Evolutionary conservation across 2,888 invertebrate species (phyloP).

Genomic region (Calliopum simillimum): DNA sequence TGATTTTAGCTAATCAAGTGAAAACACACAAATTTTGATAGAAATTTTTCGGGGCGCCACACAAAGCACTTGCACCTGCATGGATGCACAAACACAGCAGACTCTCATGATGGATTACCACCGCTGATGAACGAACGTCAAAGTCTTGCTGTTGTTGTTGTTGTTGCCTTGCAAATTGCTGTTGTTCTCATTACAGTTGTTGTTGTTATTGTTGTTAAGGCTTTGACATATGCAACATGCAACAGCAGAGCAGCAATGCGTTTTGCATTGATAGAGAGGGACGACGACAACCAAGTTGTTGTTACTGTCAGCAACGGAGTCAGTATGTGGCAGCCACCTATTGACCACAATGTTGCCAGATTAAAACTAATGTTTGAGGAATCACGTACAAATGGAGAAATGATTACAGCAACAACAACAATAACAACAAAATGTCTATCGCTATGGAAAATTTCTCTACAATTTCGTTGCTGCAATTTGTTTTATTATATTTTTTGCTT

Average conservation of each 20-base stretch:
- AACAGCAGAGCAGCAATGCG: too few relatives aligned
- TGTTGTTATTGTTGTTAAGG: too few relatives aligned
- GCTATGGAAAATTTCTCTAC: not conserved
- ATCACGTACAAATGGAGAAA: slow-evolving; percentile 6
- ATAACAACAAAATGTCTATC: not conserved
- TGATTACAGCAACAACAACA: not conserved
- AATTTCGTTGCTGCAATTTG: not conserved
- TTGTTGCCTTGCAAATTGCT: not conserved
- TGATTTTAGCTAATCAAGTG: too few relatives aligned
- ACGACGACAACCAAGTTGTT: not conserved
- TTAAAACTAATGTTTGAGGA: not conserved
- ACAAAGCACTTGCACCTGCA: too few relatives aligned
- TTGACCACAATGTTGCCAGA: slow-evolving; percentile 8
- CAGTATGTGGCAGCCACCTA: not conserved
- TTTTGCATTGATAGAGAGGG: not conserved
- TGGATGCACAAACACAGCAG: too few relatives aligned
- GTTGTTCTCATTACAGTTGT: too few relatives aligned
- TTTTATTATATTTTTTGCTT: too few relatives aligned
- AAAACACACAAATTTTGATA: too few relatives aligned
- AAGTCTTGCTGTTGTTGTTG: not conserved
- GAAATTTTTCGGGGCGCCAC: too few relatives aligned
- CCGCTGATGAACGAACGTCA: too few relatives aligned
- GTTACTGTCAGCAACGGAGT: not conserved
- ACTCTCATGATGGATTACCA: too few relatives aligned
- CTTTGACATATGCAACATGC: too few relatives aligned